Evolutionary conservation across 2,888 invertebrate genomes (phyloP), one percentile per base, ranked within the genome.

Genomic region (Seladonia tumulorum): DNA sequence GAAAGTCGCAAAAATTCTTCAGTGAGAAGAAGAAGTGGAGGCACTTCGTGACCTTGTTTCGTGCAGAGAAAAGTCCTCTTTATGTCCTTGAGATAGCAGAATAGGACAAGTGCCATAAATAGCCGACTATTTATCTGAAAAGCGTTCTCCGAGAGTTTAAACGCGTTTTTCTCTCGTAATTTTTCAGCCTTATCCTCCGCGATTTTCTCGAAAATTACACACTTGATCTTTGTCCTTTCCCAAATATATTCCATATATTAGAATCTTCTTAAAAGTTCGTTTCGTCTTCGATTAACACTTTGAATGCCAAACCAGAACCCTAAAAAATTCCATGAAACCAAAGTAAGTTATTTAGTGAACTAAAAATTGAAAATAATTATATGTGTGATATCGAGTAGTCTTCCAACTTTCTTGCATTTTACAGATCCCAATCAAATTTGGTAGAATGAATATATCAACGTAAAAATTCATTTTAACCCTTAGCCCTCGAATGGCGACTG

Each of bases 101-200:
- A 63, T 63, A 63, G 63, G 29, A 29, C 63, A 63, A 63, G 63
- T 63, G 63, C 63, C 63, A 63, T 63, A 63, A 63, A 63, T 63
- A 63, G 16, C 63, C 5, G 63, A 29, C 63, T 63, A 63, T 63
- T 63, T 63, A 63, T 63, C 29, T 29, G 63, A 63, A 63, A 63
- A 25, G 16, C 16, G 29, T 18, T 63, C 16, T 16, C 29, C 16
- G 29, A 29, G 29, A 29, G 16, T 63, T 63, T 16, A 7, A 29
- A 63, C 29, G 18, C 16, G 18, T 29, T 18, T 63, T 29, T 16
- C 63, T 16, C 63, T 25, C 63, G 63, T 63, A 63, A 63, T 63
- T 29, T 25, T 1, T 8, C 29, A 29, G 63, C 14, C 63, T 63
- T 16, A 4, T 63, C 2, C 7, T 0, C 16, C 29, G 2, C 63